Base-by-base conservation (phyloP, 2,888 invertebrate genomes). In the Argyresthia albistria region DNA sequence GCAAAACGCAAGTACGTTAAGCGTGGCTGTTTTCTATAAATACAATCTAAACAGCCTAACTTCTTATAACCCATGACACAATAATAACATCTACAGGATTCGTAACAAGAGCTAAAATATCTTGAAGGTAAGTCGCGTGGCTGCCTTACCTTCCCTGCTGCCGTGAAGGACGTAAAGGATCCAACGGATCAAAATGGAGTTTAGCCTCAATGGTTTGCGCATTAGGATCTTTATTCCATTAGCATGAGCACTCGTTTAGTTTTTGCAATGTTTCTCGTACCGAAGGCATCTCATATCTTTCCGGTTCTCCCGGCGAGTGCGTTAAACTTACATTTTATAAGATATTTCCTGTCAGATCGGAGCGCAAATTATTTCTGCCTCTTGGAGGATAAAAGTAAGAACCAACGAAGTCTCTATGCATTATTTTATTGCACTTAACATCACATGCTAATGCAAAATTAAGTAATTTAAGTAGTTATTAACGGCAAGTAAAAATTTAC, bases 251-350 rank as follows among this genome's bases (percentile, higher is more conserved):
- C 35, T 47, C 47, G 47, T 35, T 47, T 47, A 47, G 39, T 37
- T 49, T 49, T 49, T 49, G 49, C 49, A 49, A 42, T 47, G 35
- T 47, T 47, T 47, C 47, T 47, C 42, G 39, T 49, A 37, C 39
- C 39, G 16, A 49, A 49, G 25, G 49, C 49, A 49, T 49, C 39
- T 42, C 8, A 47, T 15, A 14, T 37, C 49, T 49, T 49, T 49
- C 70, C 64, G 60, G 66, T 70, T 68, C 64, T 60, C 63, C 59
- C 25, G 25, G 2, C 54, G 64, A 63, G 65, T 67, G 65, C 67
- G 66, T 68, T 67, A 68, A 69, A 67, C 67, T 63, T 25, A 25
- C 35, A 7, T 53, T 52, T 53, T 50, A 55, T 46, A 35, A 39
- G 16, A 50, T 43, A 39, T 42, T 37, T 54, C 49, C 37, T 54